These are phyloP conservation scores for Acrossocheilus wenchowensis DNA, from an alignment of 2,797 vertebrate species.

Conservation along the genomic window DNA sequence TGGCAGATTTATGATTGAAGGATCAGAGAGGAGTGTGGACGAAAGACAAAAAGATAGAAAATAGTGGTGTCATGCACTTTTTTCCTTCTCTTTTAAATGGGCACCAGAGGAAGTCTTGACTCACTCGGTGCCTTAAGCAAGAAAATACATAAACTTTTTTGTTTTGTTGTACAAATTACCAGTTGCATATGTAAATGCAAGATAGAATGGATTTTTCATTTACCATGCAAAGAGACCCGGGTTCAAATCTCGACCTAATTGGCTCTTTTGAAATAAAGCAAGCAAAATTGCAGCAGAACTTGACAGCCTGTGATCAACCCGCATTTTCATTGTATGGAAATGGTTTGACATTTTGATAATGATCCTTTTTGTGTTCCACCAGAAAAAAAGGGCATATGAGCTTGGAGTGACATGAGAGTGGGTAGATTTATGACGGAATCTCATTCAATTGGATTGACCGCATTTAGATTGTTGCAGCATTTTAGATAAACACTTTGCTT, in stretches of 20 bases:
- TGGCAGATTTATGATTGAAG: conserved; percentile 51
- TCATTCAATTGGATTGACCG: neutral
- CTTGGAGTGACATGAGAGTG: conserved; percentile 1
- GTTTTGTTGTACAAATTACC: neutral
- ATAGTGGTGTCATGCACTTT: neutral
- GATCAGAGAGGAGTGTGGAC: conserved; percentile 37
- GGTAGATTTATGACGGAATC: neutral
- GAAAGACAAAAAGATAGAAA: conserved; percentile 14
- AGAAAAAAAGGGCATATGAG: neutral
- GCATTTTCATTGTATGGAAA: neutral
- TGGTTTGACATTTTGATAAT: conserved; percentile 15
- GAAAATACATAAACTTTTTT: neutral
- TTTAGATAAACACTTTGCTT: neutral
- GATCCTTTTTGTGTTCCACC: neutral
- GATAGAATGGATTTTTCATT: conserved; percentile 11
- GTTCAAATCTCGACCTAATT: neutral
- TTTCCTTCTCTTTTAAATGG: conserved; percentile 8
- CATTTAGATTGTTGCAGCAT: neutral
- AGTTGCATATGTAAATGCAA: neutral
- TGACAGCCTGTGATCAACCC: conserved; percentile 22
- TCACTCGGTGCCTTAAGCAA: neutral
- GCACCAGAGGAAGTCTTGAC: neutral
- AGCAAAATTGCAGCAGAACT: conserved; percentile 5
- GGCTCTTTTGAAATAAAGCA: conserved; percentile 10
- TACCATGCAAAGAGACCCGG: neutral